Evolutionary conservation across 2,888 invertebrate species (phyloP).

Genomic region (Nezara viridula): DNA sequence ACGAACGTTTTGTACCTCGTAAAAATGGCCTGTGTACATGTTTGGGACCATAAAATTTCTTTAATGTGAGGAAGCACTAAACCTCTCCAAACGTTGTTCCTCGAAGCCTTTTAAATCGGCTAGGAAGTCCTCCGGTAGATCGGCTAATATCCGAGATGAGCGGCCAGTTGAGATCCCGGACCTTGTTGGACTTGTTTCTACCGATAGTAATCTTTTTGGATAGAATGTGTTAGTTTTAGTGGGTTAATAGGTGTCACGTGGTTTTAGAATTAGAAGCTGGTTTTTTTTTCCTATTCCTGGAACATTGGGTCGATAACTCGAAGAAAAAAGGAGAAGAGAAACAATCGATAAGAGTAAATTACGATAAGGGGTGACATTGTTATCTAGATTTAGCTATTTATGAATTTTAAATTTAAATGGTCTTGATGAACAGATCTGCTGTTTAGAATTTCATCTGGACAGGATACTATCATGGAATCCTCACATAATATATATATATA

Average conservation of each 20-base stretch:
- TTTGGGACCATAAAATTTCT: not conserved
- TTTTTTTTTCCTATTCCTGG: not conserved
- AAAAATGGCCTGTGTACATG: not conserved
- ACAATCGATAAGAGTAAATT: not conserved
- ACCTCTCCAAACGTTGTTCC: not conserved
- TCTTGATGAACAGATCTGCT: not conserved
- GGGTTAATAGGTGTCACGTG: not conserved
- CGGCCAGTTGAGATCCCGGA: constrained; percentile 8
- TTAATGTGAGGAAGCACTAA: not conserved
- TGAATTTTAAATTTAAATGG: not conserved
- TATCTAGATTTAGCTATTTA: not conserved
- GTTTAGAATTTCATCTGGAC: not conserved
- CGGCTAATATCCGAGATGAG: not conserved
- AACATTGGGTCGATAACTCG: not conserved
- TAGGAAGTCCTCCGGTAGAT: not conserved
- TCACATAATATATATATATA: not conserved
- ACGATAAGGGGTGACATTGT: not conserved
- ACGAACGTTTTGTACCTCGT: not conserved
- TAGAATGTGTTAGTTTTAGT: constrained; percentile 28
- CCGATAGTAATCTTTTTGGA: not conserved
- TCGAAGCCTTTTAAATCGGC: not conserved
- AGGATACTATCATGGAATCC: not conserved
- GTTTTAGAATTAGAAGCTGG: not conserved
- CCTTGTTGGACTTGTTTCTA: not conserved
- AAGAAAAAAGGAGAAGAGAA: not conserved